phyloP scores from a whole-genome alignment of 2,797 vertebrate genomes.

The Anabas testudineus region DNA sequence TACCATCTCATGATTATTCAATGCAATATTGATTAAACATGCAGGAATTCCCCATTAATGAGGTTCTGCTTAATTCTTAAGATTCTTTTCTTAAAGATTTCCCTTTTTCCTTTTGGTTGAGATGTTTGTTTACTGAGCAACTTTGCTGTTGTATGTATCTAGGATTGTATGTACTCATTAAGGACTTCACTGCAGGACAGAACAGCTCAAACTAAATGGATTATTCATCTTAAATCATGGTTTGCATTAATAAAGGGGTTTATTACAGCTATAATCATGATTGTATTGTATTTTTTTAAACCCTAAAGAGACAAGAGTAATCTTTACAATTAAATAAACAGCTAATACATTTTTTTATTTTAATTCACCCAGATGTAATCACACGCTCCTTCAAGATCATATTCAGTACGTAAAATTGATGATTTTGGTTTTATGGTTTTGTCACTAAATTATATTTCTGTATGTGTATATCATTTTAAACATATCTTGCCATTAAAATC shows the following conservation, averaged over 20 bases:
- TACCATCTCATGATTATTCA: slow-evolving; percentile 1
- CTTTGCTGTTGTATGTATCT: not conserved
- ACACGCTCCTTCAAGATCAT: slow-evolving; percentile 4
- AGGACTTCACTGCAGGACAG: not conserved
- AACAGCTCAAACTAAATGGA: slow-evolving; percentile 2
- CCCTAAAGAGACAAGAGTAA: slow-evolving; percentile 1
- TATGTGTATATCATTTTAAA: slow-evolving; percentile 8
- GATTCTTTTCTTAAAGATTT: not conserved
- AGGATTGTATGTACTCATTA: no score
- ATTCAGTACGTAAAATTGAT: slow-evolving; percentile 34
- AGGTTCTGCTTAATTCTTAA: slow-evolving; percentile 25
- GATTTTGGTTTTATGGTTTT: slow-evolving; percentile 21
- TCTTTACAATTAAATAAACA: slow-evolving; percentile 12
- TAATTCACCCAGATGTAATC: not conserved
- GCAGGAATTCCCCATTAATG: slow-evolving; percentile 27
- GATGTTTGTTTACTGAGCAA: not conserved
- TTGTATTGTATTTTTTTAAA: not conserved
- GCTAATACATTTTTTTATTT: not conserved
- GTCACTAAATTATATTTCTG: slow-evolving; percentile 10
- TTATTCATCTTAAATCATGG: not conserved
- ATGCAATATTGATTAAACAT: slow-evolving; percentile 39
- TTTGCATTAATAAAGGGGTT: no score
- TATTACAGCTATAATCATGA: no score
- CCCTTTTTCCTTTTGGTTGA: slow-evolving; percentile 4
- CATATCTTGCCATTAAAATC: slow-evolving; percentile 8